These are phyloP conservation scores for Fulica atra DNA, from an alignment of 2,113 vertebrate species.

Conservation along the genomic window DNA sequence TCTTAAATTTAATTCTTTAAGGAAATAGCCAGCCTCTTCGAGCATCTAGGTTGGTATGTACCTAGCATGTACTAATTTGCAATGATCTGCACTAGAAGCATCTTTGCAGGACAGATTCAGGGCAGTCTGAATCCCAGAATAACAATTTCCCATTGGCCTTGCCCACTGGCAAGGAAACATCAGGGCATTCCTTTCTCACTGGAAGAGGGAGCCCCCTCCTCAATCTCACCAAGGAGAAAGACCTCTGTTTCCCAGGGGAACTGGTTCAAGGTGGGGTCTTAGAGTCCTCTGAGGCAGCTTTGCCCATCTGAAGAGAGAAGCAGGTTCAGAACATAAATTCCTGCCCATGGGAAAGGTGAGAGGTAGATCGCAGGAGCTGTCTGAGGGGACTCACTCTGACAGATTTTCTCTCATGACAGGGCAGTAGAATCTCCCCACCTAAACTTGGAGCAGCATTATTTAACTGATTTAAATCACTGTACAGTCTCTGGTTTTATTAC, in stretches of 20 bases:
- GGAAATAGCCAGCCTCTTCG: background rate
- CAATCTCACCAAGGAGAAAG: background rate
- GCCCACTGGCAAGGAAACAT: background rate
- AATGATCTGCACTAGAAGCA: background rate
- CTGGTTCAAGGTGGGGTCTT: background rate
- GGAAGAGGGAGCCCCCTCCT: fast-evolving
- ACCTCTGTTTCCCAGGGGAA: fast-evolving
- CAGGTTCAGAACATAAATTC: background rate
- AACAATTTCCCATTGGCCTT: background rate
- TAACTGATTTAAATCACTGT: background rate
- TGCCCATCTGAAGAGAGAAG: background rate
- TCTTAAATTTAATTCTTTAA: background rate
- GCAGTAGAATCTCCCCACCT: background rate
- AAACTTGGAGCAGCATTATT: background rate
- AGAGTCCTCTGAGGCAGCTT: background rate
- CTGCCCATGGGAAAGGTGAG: background rate
- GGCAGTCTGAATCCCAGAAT: background rate
- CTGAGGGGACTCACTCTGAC: background rate
- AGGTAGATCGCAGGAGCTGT: background rate
- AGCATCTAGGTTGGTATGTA: background rate
- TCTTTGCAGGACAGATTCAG: background rate
- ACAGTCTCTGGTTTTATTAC: background rate
- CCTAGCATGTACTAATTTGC: background rate
- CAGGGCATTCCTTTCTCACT: fast-evolving
- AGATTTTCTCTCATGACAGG: background rate